phyloP scores from a whole-genome alignment of 2,113 vertebrate species.

The Tinamus guttatus region DNA sequence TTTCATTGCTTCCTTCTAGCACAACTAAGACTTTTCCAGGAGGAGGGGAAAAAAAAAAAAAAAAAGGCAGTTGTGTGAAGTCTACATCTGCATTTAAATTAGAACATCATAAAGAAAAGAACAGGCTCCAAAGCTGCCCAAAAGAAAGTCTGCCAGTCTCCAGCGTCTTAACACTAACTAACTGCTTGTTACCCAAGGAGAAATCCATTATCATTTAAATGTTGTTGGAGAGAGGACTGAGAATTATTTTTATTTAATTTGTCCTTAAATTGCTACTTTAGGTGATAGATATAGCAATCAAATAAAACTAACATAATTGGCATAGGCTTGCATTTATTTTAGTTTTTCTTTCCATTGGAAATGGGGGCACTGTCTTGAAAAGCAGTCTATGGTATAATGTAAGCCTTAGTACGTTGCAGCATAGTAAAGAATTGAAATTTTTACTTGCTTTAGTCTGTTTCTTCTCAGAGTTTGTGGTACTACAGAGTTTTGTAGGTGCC shows the following conservation, averaged over 20 bases:
- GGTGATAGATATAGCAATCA: slow-evolving; percentile 15
- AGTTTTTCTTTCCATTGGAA: neutral
- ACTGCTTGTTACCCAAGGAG: slow-evolving; percentile 57
- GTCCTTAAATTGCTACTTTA: slow-evolving; percentile 36
- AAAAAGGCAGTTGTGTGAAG: slow-evolving; percentile 64
- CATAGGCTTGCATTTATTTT: neutral
- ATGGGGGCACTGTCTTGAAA: neutral
- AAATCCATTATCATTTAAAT: slow-evolving; percentile 54
- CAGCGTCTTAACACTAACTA: slow-evolving; percentile 51
- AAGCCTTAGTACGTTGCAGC: neutral
- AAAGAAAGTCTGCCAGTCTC: slow-evolving; percentile 66
- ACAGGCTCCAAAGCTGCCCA: slow-evolving; percentile 60
- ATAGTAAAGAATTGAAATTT: neutral
- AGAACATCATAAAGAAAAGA: slow-evolving; percentile 77
- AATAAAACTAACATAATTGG: neutral
- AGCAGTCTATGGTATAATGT: neutral
- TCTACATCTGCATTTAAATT: slow-evolving; percentile 80
- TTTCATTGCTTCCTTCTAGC: slow-evolving; percentile 44
- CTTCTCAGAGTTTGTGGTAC: neutral
- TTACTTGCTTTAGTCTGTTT: neutral
- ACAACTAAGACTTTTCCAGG: slow-evolving; percentile 16
- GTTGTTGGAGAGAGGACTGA: slow-evolving; percentile 30
- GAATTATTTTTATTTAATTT: slow-evolving; percentile 49
- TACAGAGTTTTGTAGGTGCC: neutral
- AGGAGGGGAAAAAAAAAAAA: too few relatives aligned